Conservation (phyloP, 2,888 invertebrate species). For the Pseudoips prasinana region DNA sequence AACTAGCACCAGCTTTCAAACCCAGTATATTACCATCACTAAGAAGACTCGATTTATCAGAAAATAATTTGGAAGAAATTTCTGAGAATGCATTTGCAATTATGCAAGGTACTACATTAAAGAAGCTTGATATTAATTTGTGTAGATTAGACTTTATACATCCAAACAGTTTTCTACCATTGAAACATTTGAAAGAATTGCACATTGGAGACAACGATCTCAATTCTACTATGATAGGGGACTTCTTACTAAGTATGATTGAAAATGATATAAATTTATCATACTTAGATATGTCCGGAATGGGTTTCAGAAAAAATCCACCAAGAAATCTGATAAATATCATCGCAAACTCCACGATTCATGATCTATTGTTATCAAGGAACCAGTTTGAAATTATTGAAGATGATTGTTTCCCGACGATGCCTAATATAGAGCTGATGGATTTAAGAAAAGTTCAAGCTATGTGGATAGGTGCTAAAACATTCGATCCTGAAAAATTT, state of each 20-base stretch:
- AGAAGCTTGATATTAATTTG: conserved; percentile 71
- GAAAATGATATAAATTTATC: conserved; percentile 61
- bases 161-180: conserved; percentile 68
- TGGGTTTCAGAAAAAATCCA: conserved; percentile 77
- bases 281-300: conserved; percentile 72
- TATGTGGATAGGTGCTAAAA: conserved; percentile 65
- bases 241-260: conserved; percentile 59
- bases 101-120: conserved; percentile 67
- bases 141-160: conserved; percentile 80
- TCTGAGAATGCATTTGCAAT: conserved; percentile 62
- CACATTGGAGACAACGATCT: conserved; percentile 80
- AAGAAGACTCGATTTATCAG: conserved; percentile 71
- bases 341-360: conserved; percentile 75
- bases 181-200: conserved; percentile 67
- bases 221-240: conserved; percentile 60
- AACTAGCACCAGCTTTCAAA: conserved; percentile 66
- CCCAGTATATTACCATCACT: conserved; percentile 68
- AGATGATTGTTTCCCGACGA: conserved; percentile 75
- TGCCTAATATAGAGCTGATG: conserved; percentile 77
- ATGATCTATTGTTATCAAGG: conserved; percentile 65
- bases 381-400: conserved; percentile 81
- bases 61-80: conserved; percentile 75
- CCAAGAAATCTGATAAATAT: conserved; percentile 70
- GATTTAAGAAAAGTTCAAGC: conserved; percentile 79
- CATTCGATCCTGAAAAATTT: conserved; percentile 69